Conservation (phyloP, 2,113 vertebrate species). For the Progne subis region DNA sequence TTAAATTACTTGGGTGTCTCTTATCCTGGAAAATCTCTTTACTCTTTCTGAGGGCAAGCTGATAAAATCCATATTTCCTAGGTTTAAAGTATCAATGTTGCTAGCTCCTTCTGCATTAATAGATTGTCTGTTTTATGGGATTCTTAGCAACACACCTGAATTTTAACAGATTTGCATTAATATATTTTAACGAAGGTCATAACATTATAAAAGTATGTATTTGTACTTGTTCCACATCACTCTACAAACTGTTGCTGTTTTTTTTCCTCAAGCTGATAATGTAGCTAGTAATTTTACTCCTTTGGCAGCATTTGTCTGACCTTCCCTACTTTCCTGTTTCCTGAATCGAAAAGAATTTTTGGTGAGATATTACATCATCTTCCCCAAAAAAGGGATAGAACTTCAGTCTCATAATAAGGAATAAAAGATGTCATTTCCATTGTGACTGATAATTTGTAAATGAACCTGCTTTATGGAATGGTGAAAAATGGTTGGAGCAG, state of each 20-base stretch:
- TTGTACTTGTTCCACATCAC: neutral
- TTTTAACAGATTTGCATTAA: neutral
- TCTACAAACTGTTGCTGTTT: neutral
- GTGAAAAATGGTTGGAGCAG: neutral
- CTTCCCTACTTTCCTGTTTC: neutral
- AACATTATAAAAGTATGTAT: neutral
- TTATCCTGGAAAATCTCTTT: neutral
- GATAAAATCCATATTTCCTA: neutral
- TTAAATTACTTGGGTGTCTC: neutral
- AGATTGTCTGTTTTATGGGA: neutral
- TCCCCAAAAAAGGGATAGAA: neutral
- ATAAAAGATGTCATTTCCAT: neutral
- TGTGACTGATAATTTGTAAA: constrained; percentile 21
- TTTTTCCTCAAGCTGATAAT: neutral
- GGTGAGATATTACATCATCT: neutral
- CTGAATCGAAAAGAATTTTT: neutral
- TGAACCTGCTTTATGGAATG: neutral
- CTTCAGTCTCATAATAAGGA: neutral
- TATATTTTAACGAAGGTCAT: neutral
- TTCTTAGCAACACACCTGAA: neutral
- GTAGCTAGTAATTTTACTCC: neutral
- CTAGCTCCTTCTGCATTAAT: neutral
- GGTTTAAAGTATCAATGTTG: neutral
- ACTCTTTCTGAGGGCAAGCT: neutral
- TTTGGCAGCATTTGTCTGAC: neutral